A percentile compares a stretch with the other conserved stretches of the same genome.
Evolutionary conservation across 2,888 invertebrate species (phyloP).

Genomic region (Aelia acuminata): DNA sequence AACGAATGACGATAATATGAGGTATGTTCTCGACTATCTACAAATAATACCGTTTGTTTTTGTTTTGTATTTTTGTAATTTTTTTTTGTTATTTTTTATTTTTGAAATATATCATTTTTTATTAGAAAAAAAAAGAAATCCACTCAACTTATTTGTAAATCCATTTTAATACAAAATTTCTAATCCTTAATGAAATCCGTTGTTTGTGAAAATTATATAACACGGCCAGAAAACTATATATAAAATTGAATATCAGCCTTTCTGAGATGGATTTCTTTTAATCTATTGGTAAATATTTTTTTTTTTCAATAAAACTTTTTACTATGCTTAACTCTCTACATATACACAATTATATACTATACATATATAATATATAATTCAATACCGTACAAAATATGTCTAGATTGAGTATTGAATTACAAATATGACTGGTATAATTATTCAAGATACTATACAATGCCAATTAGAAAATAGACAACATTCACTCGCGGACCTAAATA

Average conservation of each 20-base stretch:
- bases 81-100: slow-evolving; percentile 33
- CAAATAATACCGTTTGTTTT: slow-evolving; percentile 60
- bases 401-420: slow-evolving; percentile 65
- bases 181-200: not conserved
- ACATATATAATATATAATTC: slow-evolving; percentile 63
- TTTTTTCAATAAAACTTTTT: slow-evolving; percentile 60
- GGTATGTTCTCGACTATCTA: slow-evolving; percentile 62
- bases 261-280: slow-evolving; percentile 53
- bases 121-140: slow-evolving; percentile 55
- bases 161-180: not conserved
- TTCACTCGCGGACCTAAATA: slow-evolving; percentile 61
- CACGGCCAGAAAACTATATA: not conserved
- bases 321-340: slow-evolving; percentile 62
- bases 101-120: slow-evolving; percentile 43
- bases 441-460: slow-evolving; percentile 62
- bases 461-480: slow-evolving; percentile 62
- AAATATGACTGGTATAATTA: slow-evolving; percentile 64
- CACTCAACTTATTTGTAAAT: slow-evolving; percentile 23
- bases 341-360: slow-evolving; percentile 65
- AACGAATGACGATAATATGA: slow-evolving; percentile 54
- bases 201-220: not conserved
- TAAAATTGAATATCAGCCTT: not conserved
- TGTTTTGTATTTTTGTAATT: slow-evolving; percentile 1
- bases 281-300: slow-evolving; percentile 62
- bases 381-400: slow-evolving; percentile 65